These are phyloP conservation scores for Lepeophtheirus nordmannii DNA, from an alignment of 2,888 invertebrate genomes.

Conservation along the genomic window DNA sequence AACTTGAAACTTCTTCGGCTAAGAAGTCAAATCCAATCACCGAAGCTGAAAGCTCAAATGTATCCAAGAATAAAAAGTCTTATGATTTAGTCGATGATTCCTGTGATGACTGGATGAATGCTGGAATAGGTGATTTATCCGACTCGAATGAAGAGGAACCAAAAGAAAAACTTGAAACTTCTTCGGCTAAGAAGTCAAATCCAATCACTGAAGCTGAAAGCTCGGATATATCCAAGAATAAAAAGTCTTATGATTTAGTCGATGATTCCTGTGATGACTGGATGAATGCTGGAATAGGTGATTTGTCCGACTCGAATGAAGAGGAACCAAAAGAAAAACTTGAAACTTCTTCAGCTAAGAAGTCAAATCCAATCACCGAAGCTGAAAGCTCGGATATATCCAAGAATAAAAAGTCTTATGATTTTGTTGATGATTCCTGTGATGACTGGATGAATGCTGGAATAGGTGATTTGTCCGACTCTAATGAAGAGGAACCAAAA, in stretches of 20 bases:
- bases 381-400: neutral
- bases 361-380: neutral
- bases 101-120: neutral
- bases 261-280: slow-evolving; percentile 3
- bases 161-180: too few relatives aligned
- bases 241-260: slow-evolving; percentile 2
- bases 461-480: neutral
- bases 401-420: neutral
- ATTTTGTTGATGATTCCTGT: slow-evolving; percentile 2
- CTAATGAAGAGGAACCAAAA: neutral
- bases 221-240: neutral
- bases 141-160: neutral
- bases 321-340: neutral
- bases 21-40: too few relatives aligned
- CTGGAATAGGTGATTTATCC: neutral
- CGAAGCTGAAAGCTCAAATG: too few relatives aligned
- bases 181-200: too few relatives aligned
- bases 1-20: too few relatives aligned
- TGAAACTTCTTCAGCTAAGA: neutral
- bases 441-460: slow-evolving; percentile 5
- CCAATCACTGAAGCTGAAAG: too few relatives aligned
- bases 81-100: neutral
- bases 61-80: too few relatives aligned
- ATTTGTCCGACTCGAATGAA: neutral
- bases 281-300: slow-evolving; percentile 1